Base-by-base conservation (phyloP, 2,888 invertebrate genomes). In the Petrophora chlorosata region DNA sequence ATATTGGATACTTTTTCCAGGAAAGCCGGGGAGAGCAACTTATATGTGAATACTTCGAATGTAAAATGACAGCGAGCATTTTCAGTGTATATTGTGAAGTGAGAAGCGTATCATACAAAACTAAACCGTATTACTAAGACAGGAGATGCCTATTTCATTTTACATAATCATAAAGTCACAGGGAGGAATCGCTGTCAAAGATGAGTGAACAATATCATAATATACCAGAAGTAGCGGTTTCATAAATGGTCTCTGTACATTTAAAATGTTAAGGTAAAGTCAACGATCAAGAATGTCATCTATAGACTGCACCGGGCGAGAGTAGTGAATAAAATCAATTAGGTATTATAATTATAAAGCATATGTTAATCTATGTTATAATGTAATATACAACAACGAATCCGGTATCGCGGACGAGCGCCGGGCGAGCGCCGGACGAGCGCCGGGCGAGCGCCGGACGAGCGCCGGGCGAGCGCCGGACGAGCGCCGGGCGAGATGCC, bases 341-440 rank as follows among this genome's bases (percentile, higher is more conserved):
- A 53, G 48, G 41, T 45, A 46, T 52, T 12, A 35, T 23, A 47
- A 50, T 53, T 51, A 56, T 50, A 56, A 57, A 59, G 61, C 61
- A 57, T 59, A 43, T 45, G 50, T 52, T 55, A 61, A 48, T 32
- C 55, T 57, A 59, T 22, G 48, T 56, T 52, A 54, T 34, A 58
- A 49, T 56, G 43, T 54, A 53, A 45, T 54, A 58, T 54, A 56
- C 54, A 56, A 56, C 53, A 56, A 58, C 47, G 22, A 44, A 38
- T 36, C 39, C 9, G 15, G 14, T 9, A 25, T 13, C 36, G 41
- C 46, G 45, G 28, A 35, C 39, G 49, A 46, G 26, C 45, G 41
- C 39, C 8, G 39, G 29, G 39, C n/a, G 34, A 26, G n/a, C 7
- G 2, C 3, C 12, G 17, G 7, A 12, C 10, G 10, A 46, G 26